Base-by-base conservation (phyloP, 1,140 invertebrate genomes). In the Eriocheir sinensis region DNA sequence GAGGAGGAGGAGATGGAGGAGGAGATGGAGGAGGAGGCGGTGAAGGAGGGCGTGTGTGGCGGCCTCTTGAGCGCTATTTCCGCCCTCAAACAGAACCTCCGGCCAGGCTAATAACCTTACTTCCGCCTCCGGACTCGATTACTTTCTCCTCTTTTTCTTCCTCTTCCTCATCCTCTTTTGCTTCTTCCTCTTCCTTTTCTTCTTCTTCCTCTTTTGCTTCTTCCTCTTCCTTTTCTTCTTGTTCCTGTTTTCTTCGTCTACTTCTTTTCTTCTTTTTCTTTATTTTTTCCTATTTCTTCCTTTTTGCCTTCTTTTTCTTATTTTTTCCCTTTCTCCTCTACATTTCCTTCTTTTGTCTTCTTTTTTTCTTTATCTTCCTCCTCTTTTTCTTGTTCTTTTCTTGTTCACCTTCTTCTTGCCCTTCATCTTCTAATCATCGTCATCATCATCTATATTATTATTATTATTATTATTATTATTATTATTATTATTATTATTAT, bases 1-100 rank as follows among this genome's bases (percentile, higher is more conserved):
- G 80, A 34, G 80, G 44, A 79, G 53, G 38, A n/a, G 38, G 90
- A 91, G 36, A 88, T 15, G 27, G 88, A 36, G 41, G 53, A 8
- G 15, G 41, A 89, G n/a, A 53, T 27, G 34, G 88, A 32, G 88
- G 34, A 41, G 6, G 44, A 0, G 41, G 60, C 6, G 60, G 12
- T 27, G n/a, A n/a, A 53, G 72, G 72, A 36, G 27, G 72, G 12
- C 12, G 32, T 72, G 90, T 72, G 44, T 12, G 89, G 86, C 6
- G 36, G 72, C 15, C 91, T 92, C 91, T 92, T 92, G 72, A 92
- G 83, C 79, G 79, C 91, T 80, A 92, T 92, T 83, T 92, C 91
- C 91, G 36, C 72, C 40, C 36, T 83, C 91, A 92, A 81, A 92
- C 91, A 83, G 38, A 38, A 38, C 36, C 44, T 83, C 79, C 72